Percentiles rank a stretch among this genome's conserved stretches.
phyloP scores from a whole-genome alignment of 2,888 invertebrate genomes.

The Lasioglossum pauxillum region DNA sequence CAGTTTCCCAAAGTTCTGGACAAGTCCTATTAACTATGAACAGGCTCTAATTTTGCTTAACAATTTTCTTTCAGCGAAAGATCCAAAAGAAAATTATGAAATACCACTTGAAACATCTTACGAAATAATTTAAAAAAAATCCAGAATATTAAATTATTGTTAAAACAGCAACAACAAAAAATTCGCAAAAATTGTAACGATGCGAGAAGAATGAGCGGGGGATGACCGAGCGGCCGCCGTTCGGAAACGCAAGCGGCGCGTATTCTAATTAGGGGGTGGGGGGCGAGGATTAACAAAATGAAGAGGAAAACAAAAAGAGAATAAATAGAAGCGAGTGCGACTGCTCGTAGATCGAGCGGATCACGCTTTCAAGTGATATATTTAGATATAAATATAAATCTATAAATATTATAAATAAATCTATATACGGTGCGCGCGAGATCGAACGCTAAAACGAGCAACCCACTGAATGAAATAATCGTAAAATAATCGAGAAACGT shows the following conservation, averaged over 20 bases:
- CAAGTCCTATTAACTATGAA: not conserved
- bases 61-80: not conserved
- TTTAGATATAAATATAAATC: slow-evolving; percentile 70
- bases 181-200: not conserved
- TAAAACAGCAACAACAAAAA: not conserved
- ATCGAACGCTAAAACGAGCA: slow-evolving; percentile 59
- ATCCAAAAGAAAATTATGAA: not conserved
- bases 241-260: slow-evolving; percentile 19
- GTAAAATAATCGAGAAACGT: slow-evolving; percentile 65
- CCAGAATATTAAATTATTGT: not conserved
- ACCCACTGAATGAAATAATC: slow-evolving; percentile 59
- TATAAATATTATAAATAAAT: slow-evolving; percentile 11
- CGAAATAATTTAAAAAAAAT: not conserved
- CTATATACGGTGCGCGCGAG: slow-evolving; percentile 35
- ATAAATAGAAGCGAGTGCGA: slow-evolving; percentile 68
- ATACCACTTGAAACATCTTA: not conserved
- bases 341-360: slow-evolving; percentile 79
- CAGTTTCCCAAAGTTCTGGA: not conserved
- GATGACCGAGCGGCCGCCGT: slow-evolving; percentile 43
- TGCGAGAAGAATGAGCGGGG: slow-evolving; percentile 33
- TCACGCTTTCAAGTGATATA: slow-evolving; percentile 79
- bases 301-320: slow-evolving; percentile 10
- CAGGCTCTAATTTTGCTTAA: not conserved
- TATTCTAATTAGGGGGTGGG: slow-evolving; percentile 15
- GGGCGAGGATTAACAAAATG: slow-evolving; percentile 2